phyloP scores from a whole-genome alignment of 1,140 invertebrate genomes.

The Prorops nasuta region DNA sequence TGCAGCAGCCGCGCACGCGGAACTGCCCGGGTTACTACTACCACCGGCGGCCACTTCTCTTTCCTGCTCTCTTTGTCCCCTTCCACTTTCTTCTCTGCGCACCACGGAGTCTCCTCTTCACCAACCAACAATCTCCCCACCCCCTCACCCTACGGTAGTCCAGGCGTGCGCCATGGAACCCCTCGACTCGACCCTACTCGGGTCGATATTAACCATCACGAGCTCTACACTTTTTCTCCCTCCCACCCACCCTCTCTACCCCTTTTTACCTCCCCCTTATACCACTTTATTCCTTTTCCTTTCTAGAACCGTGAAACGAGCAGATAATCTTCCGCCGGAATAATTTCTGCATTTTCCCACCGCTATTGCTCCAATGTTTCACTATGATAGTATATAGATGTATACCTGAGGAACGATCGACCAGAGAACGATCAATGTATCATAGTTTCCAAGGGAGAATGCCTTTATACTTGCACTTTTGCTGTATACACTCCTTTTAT shows the following conservation, averaged over 20 bases:
- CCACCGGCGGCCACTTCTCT: constrained; percentile 31
- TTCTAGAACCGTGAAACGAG: too few species aligned
- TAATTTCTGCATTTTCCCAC: too few species aligned
- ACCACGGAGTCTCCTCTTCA: constrained; percentile 10
- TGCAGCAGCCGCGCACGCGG: constrained; percentile 48
- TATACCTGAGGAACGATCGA: too few species aligned
- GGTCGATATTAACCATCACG: constrained; percentile 51
- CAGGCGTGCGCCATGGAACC: constrained; percentile 43
- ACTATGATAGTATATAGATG: too few species aligned
- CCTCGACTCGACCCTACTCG: constrained; percentile 31
- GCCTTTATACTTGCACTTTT: too few species aligned
- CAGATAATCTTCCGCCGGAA: too few species aligned
- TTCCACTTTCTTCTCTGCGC: constrained; percentile 2
- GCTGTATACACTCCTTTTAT: too few species aligned
- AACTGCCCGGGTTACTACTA: constrained; percentile 53
- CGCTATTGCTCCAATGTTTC: too few species aligned
- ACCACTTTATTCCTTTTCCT: constrained; percentile 5
- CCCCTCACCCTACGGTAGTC: constrained; percentile 25
- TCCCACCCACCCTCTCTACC: constrained; percentile 18
- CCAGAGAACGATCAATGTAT: too few species aligned
- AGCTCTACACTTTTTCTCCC: constrained; percentile 23
- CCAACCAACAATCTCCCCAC: background rate
- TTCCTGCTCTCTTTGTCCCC: background rate
- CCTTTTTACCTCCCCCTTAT: constrained; percentile 11
- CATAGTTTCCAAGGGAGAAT: too few species aligned